Conservation (phyloP, 2,113 vertebrate species). For the Microtus ochrogaster region DNA sequence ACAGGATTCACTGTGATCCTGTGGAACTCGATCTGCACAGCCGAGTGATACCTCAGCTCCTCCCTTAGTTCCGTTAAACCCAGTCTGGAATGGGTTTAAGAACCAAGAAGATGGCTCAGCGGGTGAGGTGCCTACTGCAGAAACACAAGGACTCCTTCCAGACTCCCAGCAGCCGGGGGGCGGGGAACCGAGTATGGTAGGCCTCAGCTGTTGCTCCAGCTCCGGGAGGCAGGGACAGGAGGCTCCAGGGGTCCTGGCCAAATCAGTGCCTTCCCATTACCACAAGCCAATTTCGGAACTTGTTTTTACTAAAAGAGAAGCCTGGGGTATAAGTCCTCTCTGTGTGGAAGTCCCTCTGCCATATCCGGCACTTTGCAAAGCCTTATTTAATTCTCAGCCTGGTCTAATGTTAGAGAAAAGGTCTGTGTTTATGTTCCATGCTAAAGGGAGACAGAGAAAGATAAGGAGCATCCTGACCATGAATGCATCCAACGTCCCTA, state of each 20-base stretch:
- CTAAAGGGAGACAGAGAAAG: neutral
- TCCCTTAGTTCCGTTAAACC: accelerated
- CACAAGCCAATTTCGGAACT: slow-evolving; percentile 9
- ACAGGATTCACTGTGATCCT: neutral
- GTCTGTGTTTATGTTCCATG: neutral
- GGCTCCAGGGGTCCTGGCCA: neutral
- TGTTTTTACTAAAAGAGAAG: neutral
- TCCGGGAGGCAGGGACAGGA: neutral
- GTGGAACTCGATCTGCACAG: neutral
- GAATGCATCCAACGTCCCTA: neutral
- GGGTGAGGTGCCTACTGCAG: neutral
- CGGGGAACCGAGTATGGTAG: accelerated
- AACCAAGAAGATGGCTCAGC: neutral
- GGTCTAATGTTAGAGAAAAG: neutral
- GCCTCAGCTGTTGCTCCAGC: no score
- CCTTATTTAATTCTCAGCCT: neutral
- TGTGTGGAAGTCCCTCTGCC: neutral
- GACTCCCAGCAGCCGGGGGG: neutral
- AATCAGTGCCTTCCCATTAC: neutral
- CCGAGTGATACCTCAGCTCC: neutral
- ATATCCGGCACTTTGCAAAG: neutral
- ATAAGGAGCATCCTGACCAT: neutral
- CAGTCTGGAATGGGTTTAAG: neutral
- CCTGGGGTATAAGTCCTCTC: neutral
- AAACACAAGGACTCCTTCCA: neutral